Conservation (phyloP, 1,140 invertebrate genomes). For the Agrypnia vestita region DNA sequence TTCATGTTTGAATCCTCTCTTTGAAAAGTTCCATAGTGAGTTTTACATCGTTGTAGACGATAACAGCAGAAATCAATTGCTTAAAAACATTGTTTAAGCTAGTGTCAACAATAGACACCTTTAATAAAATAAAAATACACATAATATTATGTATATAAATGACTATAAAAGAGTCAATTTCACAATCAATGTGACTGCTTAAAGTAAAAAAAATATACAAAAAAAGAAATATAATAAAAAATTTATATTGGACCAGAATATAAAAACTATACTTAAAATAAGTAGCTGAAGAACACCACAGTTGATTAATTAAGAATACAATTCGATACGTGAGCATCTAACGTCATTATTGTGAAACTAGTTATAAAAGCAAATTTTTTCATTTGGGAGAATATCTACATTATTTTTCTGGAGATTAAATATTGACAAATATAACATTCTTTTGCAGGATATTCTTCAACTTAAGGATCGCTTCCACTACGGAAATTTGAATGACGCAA, state of each 20-base stretch:
- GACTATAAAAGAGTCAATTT: neutral
- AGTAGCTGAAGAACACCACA: constrained; percentile 21
- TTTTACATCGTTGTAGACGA: constrained; percentile 30
- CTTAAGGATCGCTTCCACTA: neutral
- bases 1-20: constrained; percentile 33
- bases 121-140: too few relatives aligned
- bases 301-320: neutral
- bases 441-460: neutral
- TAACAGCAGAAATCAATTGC: constrained; percentile 5
- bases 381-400: too few relatives aligned
- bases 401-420: neutral
- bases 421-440: neutral
- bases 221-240: constrained; percentile 7
- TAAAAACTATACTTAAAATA: constrained; percentile 28
- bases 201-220: constrained; percentile 1
- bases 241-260: constrained; percentile 7
- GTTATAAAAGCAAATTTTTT: too few relatives aligned
- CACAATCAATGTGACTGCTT: constrained; percentile 19
- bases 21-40: constrained; percentile 25
- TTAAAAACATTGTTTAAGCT: neutral
- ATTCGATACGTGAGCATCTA: neutral
- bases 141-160: too few relatives aligned
- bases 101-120: too few relatives aligned
- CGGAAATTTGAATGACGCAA: too few relatives aligned
- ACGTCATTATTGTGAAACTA: neutral